Evolutionary conservation across 1,140 invertebrate species (phyloP), one percentile per base, ranked within the genome.

Genomic region (Harlomillsia oculata): DNA sequence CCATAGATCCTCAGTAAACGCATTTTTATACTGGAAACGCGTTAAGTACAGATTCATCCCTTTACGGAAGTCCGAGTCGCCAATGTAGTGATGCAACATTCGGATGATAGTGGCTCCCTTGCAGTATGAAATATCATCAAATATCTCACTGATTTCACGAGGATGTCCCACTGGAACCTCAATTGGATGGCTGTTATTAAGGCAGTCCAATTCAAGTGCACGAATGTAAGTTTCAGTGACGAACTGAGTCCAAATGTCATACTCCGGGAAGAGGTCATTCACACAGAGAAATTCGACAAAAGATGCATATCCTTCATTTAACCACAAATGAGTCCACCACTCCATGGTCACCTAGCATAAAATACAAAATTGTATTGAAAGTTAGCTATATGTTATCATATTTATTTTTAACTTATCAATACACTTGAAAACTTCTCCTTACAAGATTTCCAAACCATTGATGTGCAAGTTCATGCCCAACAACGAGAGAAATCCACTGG

Each of bases 31-130:
- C 71, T 85, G 82, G 75, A 95, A 87, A 54, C 82, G 80, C 4
- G 82, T 89, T 53, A 99, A 72, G 68, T 99, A 99, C 5, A 84
- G 69, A 67, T 93, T 84, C 87, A 99, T 93, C 23, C 94, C 93
- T 72, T 85, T 87, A n/a, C 86, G 80, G 70, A 98, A 99, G 71
- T 89, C 85, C 72, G 84, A 78, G 71, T 95, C 90, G 9, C 94
- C 94, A 66, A 99, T 88, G 67, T 93, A 97, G 67, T 85, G 82
- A 70, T 96, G 90, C 34, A 99, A 74, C 96, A 99, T 99, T 63
- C 93, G 78, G 45, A 98, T 97, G 2, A 98, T 83, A 30, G 89
- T 90, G 0, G 89, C 87, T n/a, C 75, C 89, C 74, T 97, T 97
- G 64, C 83, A 83, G 71, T 97, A 97, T 30, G 91, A 94, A 68